Percentiles rank a stretch among this genome's conserved stretches.
phyloP scores from a whole-genome alignment of 2,888 invertebrate species.

The Tetragnatha montana region DNA sequence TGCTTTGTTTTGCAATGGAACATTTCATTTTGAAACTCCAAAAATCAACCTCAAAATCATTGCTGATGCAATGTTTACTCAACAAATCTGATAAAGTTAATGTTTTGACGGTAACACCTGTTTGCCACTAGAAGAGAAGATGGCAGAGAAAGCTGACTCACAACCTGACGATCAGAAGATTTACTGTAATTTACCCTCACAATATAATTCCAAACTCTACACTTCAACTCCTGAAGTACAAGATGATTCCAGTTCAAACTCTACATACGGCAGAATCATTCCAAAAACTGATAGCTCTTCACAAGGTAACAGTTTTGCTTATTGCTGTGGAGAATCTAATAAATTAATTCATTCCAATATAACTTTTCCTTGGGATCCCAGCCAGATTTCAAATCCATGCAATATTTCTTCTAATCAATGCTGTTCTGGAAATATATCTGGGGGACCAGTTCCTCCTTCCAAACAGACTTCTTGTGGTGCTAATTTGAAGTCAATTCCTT shows the following conservation, averaged over 20 bases:
- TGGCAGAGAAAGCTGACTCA: slow-evolving; percentile 52
- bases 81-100: background rate
- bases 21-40: background rate
- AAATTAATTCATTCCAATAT: slow-evolving; percentile 55
- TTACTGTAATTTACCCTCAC: slow-evolving; percentile 56
- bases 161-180: slow-evolving; percentile 37
- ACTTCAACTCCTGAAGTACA: background rate
- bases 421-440: slow-evolving; percentile 4
- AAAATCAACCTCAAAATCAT: background rate
- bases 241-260: slow-evolving; percentile 32
- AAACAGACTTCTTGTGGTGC: slow-evolving; percentile 7
- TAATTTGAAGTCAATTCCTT: slow-evolving; percentile 16
- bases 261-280: slow-evolving; percentile 60
- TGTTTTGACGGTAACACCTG: slow-evolving; percentile 22
- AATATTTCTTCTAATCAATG: slow-evolving; percentile 2
- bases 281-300: slow-evolving; percentile 23
- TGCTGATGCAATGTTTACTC: background rate
- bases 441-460: slow-evolving; percentile 1
- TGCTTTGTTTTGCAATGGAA: background rate
- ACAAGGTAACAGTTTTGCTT: slow-evolving; percentile 64
- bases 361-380: slow-evolving; percentile 58
- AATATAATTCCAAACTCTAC: slow-evolving; percentile 9
- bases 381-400: slow-evolving; percentile 27
- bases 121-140: slow-evolving; percentile 29
- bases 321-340: slow-evolving; percentile 61